phyloP scores from a whole-genome alignment of 2,888 invertebrate genomes.

The Homarus gammarus region DNA sequence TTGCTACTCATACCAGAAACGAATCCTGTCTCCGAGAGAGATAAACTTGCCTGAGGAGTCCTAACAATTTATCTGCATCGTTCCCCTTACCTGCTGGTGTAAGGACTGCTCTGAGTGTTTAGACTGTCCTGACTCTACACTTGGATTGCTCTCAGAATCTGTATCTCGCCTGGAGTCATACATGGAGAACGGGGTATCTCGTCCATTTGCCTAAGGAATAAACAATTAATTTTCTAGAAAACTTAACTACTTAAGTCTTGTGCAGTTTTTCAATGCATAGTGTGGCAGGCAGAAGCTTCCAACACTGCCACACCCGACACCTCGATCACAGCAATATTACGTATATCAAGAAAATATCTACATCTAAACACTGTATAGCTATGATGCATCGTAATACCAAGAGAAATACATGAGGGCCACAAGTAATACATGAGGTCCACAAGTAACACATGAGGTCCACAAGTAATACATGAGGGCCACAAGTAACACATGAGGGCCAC shows the following conservation, averaged over 20 bases:
- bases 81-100: slow-evolving; percentile 36
- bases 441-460: too few relatives aligned
- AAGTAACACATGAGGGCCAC: too few relatives aligned
- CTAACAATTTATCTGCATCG: not conserved
- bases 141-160: slow-evolving; percentile 70
- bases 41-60: not conserved
- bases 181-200: slow-evolving; percentile 68
- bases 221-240: not conserved
- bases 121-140: slow-evolving; percentile 63
- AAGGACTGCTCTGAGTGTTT: slow-evolving; percentile 54
- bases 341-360: too few relatives aligned
- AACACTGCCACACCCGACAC: too few relatives aligned
- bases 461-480: too few relatives aligned
- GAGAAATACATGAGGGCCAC: too few relatives aligned
- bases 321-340: too few relatives aligned
- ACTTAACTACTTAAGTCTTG: not conserved
- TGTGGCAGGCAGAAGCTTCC: too few relatives aligned
- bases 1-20: slow-evolving; percentile 8
- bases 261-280: too few relatives aligned
- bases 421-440: too few relatives aligned
- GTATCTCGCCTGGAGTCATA: slow-evolving; percentile 66
- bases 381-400: too few relatives aligned
- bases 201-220: slow-evolving; percentile 34
- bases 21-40: not conserved
- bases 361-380: too few relatives aligned